Evolutionary conservation across 53 echinoderm and acorn worm species (phyloP).

Genomic region (Glandiceps talaboti): DNA sequence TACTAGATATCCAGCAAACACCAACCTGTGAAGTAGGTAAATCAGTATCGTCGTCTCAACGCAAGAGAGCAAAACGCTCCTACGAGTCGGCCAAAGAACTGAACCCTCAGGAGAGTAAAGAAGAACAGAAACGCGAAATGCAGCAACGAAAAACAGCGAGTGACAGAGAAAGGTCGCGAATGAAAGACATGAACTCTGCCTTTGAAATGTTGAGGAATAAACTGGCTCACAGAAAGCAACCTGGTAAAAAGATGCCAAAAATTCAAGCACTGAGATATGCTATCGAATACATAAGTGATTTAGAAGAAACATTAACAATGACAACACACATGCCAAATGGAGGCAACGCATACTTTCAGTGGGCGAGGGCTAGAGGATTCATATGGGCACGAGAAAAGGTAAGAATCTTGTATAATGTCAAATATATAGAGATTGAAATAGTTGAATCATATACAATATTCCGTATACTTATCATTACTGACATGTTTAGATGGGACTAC

Average conservation of each 20-base stretch:
- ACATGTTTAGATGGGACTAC: too few relatives aligned
- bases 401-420: too few relatives aligned
- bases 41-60: not conserved
- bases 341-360: conserved; percentile 76
- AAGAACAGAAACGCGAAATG: conserved; percentile 74
- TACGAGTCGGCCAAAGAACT: not conserved
- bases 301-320: conserved; percentile 92
- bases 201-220: conserved; percentile 85
- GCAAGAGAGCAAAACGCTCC: not conserved
- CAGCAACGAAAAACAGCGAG: conserved; percentile 75
- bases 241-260: conserved; percentile 98
- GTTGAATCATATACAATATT: too few relatives aligned
- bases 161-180: conserved; percentile 68
- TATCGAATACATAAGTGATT: conserved; percentile 87
- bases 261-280: conserved; percentile 86
- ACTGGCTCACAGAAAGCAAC: conserved; percentile 88
- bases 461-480: too few relatives aligned
- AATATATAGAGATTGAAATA: too few relatives aligned
- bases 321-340: conserved; percentile 67
- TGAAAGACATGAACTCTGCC: conserved; percentile 98
- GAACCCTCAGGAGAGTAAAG: conserved; percentile 38
- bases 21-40: not conserved
- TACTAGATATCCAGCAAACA: not conserved
- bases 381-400: conserved; percentile 98
- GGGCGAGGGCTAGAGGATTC: conserved; percentile 96